Base-by-base conservation (phyloP, 2,797 vertebrate species). In the Etheostoma nigrum region DNA sequence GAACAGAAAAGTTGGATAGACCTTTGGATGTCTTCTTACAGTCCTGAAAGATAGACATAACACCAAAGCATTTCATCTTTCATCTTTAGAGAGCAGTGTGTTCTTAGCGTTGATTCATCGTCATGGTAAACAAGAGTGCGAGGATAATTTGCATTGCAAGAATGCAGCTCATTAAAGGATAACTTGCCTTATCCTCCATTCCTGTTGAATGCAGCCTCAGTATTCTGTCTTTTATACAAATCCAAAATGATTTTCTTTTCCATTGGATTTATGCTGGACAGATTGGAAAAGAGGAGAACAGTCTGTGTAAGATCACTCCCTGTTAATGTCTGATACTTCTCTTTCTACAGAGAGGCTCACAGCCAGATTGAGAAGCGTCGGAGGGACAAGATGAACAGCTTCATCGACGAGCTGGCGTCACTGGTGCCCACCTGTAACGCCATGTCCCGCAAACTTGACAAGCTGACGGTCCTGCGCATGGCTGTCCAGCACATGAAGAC, bases 401-500 rank as follows among this genome's bases (percentile, higher is more conserved):
- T 99, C 87, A 99, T 99, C 21, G 98, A 99, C 2, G 98, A 99
- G 81, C 91, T 99, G 91, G 98, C 98, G 0, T 98, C 98, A 1
- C 88, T 99, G 88, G 97, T 99, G 55, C 98, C 98, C 55, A 99
- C 98, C 0, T 99, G 98, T 81, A 99, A 97, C 0, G 98, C 98
- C 18, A 99, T 99, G 97, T 99, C 98, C 64, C 95, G 98, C 74
- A 99, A 99, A 82, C 90, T 99, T 76, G 98, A 99, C 89, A 99
- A 99, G 79, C 96, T 99, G 42, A 99, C 98, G 0, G 98, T 99
- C 14, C 93, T 99, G 54, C 96, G 98, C 76, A 99, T 99, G 98
- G 98, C 98, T 0, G 98, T 99, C 44, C 98, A 99, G 89, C 98
- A 99, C 82, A 99, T 99, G 97, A 99, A 99, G 93, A 99, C 98